Base-by-base conservation (phyloP, 2,113 vertebrate genomes). In the Cephalopholis sonnerati region DNA sequence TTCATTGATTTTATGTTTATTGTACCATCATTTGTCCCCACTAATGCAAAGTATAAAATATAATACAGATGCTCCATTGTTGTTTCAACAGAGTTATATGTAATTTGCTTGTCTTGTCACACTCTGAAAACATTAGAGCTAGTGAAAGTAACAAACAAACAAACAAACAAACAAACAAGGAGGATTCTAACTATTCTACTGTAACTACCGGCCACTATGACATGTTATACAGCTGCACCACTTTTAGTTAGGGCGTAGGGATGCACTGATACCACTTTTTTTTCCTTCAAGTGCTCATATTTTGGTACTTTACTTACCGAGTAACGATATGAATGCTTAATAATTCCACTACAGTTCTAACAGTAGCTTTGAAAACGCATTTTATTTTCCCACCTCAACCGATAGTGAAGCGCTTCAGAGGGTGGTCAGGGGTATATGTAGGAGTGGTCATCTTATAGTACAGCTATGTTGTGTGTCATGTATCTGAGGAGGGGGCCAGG, bases 171-270 rank as follows among this genome's bases (percentile, higher is more conserved):
- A 68, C 75, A n/a, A 74, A 17, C 13, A 62, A 15, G 6, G 27
- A 46, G 20, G 50, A 29, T 20, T n/a, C 2, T 29, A 39, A 59
- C 77, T 77, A 86, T 20, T 57, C 87, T 87, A 85, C 71, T 65
- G 27, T 18, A 25, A 80, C 76, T 51, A 77, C 15, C 22, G 24
- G 54, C 48, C 25, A 17, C 69, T 71, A 86, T 3, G 18, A 80
- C 27, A 36, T 29, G n/a, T 50, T 59, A 50, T 32, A 67, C 44
- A 62, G 54, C 72, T 51, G 68, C 29, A 20, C 68, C 85, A 86
- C 55, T 25, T 44, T 7, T 51, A 57, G 75, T 88, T 77, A 86
- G 54, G 54, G 36, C 5, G 11, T 44, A 44, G 41, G 41, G 41
- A 44, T 44, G 41, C 41, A 44, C 41, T 12, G 11, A 44, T 44